Evolutionary conservation across 2,113 vertebrate genomes (phyloP).

Genomic region (Ceyx margarethae): DNA sequence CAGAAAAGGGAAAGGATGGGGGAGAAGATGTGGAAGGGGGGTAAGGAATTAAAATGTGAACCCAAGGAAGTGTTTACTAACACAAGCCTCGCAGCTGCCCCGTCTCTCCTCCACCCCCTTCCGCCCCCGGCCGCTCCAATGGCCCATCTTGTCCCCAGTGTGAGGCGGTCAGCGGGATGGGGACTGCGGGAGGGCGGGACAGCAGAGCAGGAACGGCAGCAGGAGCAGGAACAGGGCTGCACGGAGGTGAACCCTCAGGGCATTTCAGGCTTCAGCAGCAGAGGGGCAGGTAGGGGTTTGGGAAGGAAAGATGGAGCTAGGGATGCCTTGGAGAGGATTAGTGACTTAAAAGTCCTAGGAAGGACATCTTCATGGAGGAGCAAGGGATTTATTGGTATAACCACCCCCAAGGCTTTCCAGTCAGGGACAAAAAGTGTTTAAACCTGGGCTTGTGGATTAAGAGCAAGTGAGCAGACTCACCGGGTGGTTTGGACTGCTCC

Average conservation of each 20-base stretch:
- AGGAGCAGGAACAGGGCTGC: not conserved
- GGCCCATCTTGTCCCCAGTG: not conserved
- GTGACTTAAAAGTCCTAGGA: conserved; percentile 5
- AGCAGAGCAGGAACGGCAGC: not conserved
- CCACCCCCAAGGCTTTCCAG: conserved; percentile 15
- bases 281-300: not conserved
- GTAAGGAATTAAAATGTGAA: conserved; percentile 86
- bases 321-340: conserved; percentile 18
- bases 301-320: not conserved
- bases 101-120: conserved; percentile 47
- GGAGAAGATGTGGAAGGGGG: conserved; percentile 69
- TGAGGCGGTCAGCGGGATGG: not conserved
- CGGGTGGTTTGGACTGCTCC: not conserved
- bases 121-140: not conserved
- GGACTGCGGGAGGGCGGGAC: not conserved
- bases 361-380: conserved; percentile 18
- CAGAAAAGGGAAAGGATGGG: conserved; percentile 77
- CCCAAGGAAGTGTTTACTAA: conserved; percentile 89
- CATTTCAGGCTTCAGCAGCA: not conserved
- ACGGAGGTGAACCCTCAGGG: not conserved
- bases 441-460: conserved; percentile 45
- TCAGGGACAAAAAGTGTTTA: conserved; percentile 61
- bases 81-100: conserved; percentile 84
- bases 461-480: not conserved
- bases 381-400: conserved; percentile 24